A percentile compares a stretch with the other conserved stretches of the same genome.
Evolutionary conservation across 2,888 invertebrate genomes (phyloP).

Genomic region (Tanypteryx hageni): DNA sequence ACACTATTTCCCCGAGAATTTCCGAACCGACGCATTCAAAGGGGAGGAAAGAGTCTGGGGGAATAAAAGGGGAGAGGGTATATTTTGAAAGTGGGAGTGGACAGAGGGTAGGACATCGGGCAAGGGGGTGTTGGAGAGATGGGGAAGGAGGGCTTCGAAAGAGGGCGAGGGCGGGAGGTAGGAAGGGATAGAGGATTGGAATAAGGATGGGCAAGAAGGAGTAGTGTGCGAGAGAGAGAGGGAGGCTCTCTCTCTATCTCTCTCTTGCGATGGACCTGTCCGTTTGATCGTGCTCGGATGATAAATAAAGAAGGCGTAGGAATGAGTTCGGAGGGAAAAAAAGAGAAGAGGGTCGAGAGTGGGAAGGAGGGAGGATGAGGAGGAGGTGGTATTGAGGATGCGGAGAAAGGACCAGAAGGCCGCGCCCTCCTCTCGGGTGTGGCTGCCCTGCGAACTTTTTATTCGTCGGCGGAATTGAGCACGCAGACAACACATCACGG

Average conservation of each 20-base stretch:
- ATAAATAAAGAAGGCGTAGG: slow-evolving; percentile 40
- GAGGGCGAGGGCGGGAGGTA: background rate
- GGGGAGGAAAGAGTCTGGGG: background rate
- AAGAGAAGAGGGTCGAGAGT: background rate
- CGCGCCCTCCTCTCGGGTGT: slow-evolving; percentile 8
- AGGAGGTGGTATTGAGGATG: background rate
- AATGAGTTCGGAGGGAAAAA: slow-evolving; percentile 16
- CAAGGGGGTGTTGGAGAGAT: background rate
- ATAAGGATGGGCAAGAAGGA: background rate
- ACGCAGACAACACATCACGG: slow-evolving; percentile 16
- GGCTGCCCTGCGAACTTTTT: slow-evolving; percentile 13
- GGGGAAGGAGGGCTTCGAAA: background rate
- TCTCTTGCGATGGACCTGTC: background rate
- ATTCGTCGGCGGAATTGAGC: slow-evolving; percentile 15
- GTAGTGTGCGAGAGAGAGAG: background rate
- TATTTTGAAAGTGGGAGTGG: slow-evolving; percentile 8
- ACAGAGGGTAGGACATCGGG: background rate
- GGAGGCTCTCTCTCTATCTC: background rate
- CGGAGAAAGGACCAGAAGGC: slow-evolving; percentile 22
- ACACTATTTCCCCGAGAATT: background rate
- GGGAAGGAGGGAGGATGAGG: background rate
- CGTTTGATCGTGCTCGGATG: slow-evolving; percentile 15
- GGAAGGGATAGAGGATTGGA: background rate
- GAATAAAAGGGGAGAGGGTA: background rate
- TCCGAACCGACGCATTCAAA: background rate